Evolutionary conservation across 2,888 invertebrate species (phyloP), one percentile per base, ranked within the genome.

Genomic region (Mimas tiliae): DNA sequence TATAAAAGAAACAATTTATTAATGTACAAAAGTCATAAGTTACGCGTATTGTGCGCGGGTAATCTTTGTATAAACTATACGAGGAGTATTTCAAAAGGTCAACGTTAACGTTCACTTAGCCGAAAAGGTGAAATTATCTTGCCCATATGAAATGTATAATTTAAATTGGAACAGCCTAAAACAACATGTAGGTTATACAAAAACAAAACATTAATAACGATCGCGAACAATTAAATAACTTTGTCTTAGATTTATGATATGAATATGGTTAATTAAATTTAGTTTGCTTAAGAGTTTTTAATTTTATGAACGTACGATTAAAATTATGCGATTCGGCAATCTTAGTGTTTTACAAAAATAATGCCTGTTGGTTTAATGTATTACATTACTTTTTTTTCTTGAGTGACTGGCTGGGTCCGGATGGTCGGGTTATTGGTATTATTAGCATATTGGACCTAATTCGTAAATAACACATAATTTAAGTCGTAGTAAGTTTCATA

Each of bases 221-320:
- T 84, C 81, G 79, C 80, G 83, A 82, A 82, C 78, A 58, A 58
- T 58, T 86, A 83, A 72, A 72, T 82, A 84, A 16, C 19, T 42
- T 58, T 19, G 42, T 58, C 38, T 42, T 21, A 38, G 42, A 58
- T 42, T 38, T 42, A 8, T 38, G 38, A 38, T 58, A 53, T 33
- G 33, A n/a, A 27, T 33, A 53, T 9, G 33, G 33, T 55, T 34
- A n/a, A 34, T 16, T 55, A 14, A 12, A 8, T n/a, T n/a, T 14
- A 12, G 0, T 3, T 0, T 53, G 34, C n/a, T 8, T 19, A 48
- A 16, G 16, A 6, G 1, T 50, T 19, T 19, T 1, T 50, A 1
- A 38, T 6, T 27, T 27, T 27, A 27, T 27, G 4, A 27, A 27
- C 4, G 27, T 27, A 27, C 2, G 27, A 27, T 27, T 4, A 27